phyloP scores from a whole-genome alignment of 2,797 vertebrate species.

The Bryconaethiops microstoma region DNA sequence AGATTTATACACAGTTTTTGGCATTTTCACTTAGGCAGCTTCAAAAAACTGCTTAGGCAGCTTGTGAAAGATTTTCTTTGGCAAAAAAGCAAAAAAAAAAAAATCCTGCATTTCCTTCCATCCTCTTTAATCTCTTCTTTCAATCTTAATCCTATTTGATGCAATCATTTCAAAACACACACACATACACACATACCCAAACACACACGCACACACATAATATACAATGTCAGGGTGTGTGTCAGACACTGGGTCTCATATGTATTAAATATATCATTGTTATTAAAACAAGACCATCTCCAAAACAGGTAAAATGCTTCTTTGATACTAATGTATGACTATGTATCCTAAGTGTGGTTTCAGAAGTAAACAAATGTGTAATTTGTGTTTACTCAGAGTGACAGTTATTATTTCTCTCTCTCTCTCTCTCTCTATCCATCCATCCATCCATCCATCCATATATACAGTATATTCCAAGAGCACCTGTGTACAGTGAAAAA shows the following conservation, averaged over 20 bases:
- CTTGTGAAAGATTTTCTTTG: slow-evolving; percentile 19
- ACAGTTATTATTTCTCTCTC: slow-evolving; percentile 3
- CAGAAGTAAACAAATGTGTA: slow-evolving; percentile 33
- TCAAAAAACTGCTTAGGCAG: slow-evolving; percentile 29
- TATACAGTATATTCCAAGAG: too few species aligned
- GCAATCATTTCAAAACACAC: slow-evolving; percentile 29
- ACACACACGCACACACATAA: background rate
- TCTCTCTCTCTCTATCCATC: too few species aligned
- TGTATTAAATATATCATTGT: too few species aligned
- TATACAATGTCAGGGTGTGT: background rate
- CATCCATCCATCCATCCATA: too few species aligned
- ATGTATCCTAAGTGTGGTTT: slow-evolving; percentile 12
- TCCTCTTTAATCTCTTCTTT: slow-evolving; percentile 8
- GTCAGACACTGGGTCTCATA: too few species aligned
- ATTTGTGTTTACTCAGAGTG: slow-evolving; percentile 37
- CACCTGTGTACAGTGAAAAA: too few species aligned
- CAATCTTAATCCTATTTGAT: slow-evolving; percentile 40
- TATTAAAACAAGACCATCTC: too few species aligned
- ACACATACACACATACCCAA: background rate
- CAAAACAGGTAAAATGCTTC: too few species aligned
- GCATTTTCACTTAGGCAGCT: slow-evolving; percentile 4
- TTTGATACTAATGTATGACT: too few species aligned
- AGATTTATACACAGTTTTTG: background rate
- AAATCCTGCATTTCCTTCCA: background rate
- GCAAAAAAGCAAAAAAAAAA: slow-evolving; percentile 22